Conservation (phyloP, 2,797 vertebrate species). For the Myioborus melanocephalus region DNA sequence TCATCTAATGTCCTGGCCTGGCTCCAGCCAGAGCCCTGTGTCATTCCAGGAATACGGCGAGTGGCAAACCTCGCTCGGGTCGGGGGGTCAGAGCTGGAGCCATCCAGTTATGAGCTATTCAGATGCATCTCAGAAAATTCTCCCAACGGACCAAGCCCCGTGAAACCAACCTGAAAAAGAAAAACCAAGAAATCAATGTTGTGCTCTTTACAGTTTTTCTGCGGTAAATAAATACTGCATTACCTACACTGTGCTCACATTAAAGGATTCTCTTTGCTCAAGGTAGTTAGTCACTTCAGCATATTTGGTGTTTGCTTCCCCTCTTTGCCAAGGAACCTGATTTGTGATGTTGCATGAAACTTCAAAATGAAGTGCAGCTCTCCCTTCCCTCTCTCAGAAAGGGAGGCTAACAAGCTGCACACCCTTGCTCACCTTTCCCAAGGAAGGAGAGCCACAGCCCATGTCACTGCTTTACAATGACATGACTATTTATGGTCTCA, state of each 20-base stretch:
- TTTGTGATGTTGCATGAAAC: background rate
- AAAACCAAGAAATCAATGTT: constrained; percentile 40
- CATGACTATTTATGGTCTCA: background rate
- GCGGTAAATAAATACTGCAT: constrained; percentile 48
- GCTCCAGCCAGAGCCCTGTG: background rate
- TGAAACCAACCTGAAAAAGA: constrained; percentile 1
- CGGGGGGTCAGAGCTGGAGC: background rate
- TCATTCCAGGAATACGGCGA: background rate
- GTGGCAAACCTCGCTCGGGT: background rate
- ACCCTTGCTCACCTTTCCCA: background rate
- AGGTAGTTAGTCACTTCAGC: constrained; percentile 18
- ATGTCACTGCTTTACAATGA: background rate
- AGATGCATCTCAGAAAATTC: constrained; percentile 23
- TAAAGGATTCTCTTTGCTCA: constrained; percentile 38
- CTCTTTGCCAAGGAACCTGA: constrained; percentile 20
- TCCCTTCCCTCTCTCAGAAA: background rate
- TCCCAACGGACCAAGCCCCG: background rate
- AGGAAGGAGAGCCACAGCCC: background rate
- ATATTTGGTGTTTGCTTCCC: background rate
- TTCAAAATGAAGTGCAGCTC: background rate
- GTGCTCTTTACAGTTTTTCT: constrained; percentile 33
- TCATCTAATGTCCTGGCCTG: background rate
- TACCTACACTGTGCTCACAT: background rate
- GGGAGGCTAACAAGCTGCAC: background rate
- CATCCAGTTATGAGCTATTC: background rate